Evolutionary conservation across 2,888 invertebrate genomes (phyloP), one percentile per base, ranked within the genome.

Genomic region (Cactoblastis cactorum): DNA sequence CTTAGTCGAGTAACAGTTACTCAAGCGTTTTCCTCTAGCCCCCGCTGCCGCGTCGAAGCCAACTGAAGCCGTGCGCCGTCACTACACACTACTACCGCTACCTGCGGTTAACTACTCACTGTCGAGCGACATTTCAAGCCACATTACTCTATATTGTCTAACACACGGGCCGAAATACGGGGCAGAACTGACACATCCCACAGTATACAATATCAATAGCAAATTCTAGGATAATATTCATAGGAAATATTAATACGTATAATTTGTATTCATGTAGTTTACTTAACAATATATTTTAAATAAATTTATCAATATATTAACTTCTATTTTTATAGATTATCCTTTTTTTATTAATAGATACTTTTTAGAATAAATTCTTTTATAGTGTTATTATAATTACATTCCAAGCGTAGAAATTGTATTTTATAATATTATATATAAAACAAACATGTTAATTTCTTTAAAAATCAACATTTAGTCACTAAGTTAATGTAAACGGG

Each of bases 101-200:
- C 59, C 37, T 50, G 52, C 53, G 63, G 55, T 59, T 61, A 69
- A 70, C 74, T 71, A 72, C 70, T 39, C 64, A 69, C 82, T 81
- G 83, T 87, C 88, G 88, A 88, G 88, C 88, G 78, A 86, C 83
- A 88, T 83, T 85, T 88, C 88, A 86, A 86, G 79, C 65, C 72
- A 63, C 54, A 9, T 50, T 52, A 51, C 39, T 38, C 35, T 49
- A 54, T 54, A 55, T 52, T 58, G 56, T 56, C 56, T 54, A 53
- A 53, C 50, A 49, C 50, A 45, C 53, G 50, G 39, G 33, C 49
- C 52, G 49, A 48, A 52, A 48, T 47, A 53, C 33, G 49, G 45
- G 53, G 53, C 52, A 45, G 32, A 33, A 49, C 49, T 19, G 22
- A 37, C 6, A 48, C 37, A 48, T 22, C 34, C 22, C 34, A 35